phyloP scores from a whole-genome alignment of 2,888 invertebrate genomes.

The Campoplex nolae region DNA sequence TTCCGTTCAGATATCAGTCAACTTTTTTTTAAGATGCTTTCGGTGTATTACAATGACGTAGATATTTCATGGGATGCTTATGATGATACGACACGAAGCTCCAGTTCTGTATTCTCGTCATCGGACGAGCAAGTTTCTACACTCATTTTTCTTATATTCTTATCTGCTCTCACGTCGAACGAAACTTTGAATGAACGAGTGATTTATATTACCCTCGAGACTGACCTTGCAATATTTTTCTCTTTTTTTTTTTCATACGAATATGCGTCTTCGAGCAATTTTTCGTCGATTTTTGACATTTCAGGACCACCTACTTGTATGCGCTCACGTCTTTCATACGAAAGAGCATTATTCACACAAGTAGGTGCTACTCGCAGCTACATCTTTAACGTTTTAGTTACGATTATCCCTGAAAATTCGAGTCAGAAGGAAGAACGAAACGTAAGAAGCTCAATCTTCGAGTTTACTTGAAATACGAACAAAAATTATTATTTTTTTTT shows the following conservation, averaged over 20 bases:
- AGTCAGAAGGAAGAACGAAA: conserved; percentile 19
- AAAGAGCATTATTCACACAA: conserved; percentile 79
- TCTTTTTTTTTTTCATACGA: background rate
- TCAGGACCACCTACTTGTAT: conserved; percentile 79
- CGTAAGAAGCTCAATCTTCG: background rate
- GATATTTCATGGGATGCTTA: conserved; percentile 12
- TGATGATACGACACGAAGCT: background rate
- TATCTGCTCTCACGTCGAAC: background rate
- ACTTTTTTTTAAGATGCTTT: conserved; percentile 25
- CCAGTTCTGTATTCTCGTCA: conserved; percentile 21
- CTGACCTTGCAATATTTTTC: background rate
- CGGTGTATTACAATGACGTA: background rate
- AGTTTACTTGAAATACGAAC: conserved; percentile 43
- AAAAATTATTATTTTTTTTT: background rate
- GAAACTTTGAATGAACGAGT: background rate
- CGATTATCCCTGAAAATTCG: conserved; percentile 10
- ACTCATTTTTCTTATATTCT: conserved; percentile 16
- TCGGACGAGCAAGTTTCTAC: conserved; percentile 29
- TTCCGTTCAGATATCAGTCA: conserved; percentile 15
- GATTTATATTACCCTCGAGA: background rate
- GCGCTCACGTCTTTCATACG: conserved; percentile 70
- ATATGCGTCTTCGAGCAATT: background rate
- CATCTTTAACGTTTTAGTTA: conserved; percentile 78
- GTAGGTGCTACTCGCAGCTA: conserved; percentile 81
- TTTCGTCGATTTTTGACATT: conserved; percentile 8